Percentiles rank a stretch among this genome's conserved stretches.
These are phyloP conservation scores for Linyphia triangularis DNA, from an alignment of 2,888 invertebrate genomes.

Conservation along the genomic window DNA sequence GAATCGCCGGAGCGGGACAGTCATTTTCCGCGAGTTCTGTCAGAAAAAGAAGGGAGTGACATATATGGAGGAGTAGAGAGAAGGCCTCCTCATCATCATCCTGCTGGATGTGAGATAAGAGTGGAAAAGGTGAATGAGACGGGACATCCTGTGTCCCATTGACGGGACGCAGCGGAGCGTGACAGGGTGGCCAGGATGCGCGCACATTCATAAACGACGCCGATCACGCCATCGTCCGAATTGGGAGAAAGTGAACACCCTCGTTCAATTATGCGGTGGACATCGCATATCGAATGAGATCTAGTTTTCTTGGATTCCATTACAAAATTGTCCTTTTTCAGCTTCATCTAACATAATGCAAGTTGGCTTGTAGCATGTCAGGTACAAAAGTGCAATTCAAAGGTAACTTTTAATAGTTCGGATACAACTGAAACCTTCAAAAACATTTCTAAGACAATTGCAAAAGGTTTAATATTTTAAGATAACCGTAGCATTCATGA, in stretches of 20 bases:
- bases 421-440: no score
- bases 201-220: conserved; percentile 69
- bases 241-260: conserved; percentile 65
- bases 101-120: not conserved
- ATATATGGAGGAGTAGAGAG: not conserved
- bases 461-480: no score
- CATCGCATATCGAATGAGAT: no score
- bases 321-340: no score
- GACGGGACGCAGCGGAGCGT: conserved; percentile 64
- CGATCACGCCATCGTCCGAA: conserved; percentile 57
- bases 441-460: no score
- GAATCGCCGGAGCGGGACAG: not conserved
- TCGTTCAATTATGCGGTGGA: no score
- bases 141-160: conserved; percentile 74
- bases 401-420: no score
- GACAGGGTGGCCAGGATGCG: conserved; percentile 67
- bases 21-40: not conserved
- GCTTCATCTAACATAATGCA: no score
- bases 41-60: not conserved
- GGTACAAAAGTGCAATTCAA: no score
- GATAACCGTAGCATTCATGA: no score
- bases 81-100: not conserved
- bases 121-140: conserved; percentile 67
- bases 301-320: no score
- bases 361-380: no score